Evolutionary conservation across 2,888 invertebrate species (phyloP), one percentile per base, ranked within the genome.

Genomic region (Acleris cristana): DNA sequence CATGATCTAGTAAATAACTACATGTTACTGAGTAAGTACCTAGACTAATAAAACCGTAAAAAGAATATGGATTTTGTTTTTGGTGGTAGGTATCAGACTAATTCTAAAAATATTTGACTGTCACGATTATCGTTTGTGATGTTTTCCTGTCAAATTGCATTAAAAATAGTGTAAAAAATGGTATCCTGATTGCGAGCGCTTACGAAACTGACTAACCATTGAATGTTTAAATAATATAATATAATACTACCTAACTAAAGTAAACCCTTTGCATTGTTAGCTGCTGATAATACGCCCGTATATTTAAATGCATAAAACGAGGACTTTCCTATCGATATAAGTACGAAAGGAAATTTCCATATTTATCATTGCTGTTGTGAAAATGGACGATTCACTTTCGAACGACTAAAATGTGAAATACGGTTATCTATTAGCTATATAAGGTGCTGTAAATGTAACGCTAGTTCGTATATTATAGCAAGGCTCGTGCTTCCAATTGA

Each of bases 401-500:
- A 66, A 48, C 40, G 40, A 40, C 10, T 65, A 19, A 60, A 65
- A 65, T 65, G 49, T 40, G 18, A 19, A 23, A 63, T 63, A 67
- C 54, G 57, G 62, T 67, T 67, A 63, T 30, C 57, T 51, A 49
- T 56, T 57, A 57, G 51, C 55, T 63, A 58, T 49, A 67, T 63
- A 58, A 67, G 58, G 40, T 62, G 68, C 67, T 62, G 55, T 68
- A 61, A 69, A 70, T 62, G 74, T 72, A 78, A 74, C 70, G 72
- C 73, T 76, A 74, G 71, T 76, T 75, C 71, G 56, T 40, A n/a
- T 78, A 78, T 79, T 75, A 79, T 79, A 80, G 72, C 72, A 70
- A 71, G 76, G 75, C 76, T 78, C 77, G 76, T 80, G 78, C 79
- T 71, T 72, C 76, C 80, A 86, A 88, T 87, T 87, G 84, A 85